Conservation (phyloP, 2,888 invertebrate genomes). For the Coelogynopora nodosa region DNA sequence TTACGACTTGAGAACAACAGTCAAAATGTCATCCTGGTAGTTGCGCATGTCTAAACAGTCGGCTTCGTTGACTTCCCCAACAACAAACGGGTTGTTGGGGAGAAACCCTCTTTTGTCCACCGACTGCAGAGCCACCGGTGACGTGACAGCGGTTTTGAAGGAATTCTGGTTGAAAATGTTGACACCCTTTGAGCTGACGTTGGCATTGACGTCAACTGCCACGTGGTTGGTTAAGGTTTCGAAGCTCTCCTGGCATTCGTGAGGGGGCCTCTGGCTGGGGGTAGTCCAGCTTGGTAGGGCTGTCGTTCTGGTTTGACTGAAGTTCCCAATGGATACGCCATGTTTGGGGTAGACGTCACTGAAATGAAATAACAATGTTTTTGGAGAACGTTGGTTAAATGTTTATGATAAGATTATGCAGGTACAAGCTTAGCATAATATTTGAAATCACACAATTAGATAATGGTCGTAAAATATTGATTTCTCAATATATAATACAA, state of each 20-base stretch:
- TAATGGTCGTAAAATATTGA: no score
- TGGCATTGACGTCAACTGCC: background rate
- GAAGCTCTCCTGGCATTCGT: background rate
- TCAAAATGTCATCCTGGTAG: background rate
- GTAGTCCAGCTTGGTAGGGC: background rate
- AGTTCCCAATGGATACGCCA: constrained; percentile 26
- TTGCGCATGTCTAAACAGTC: background rate
- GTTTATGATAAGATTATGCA: no score
- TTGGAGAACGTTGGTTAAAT: no score
- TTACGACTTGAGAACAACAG: background rate
- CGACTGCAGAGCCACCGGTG: background rate
- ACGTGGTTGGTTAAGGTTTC: background rate
- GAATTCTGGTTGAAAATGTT: no score
- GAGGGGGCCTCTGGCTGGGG: background rate
- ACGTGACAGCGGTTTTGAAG: background rate
- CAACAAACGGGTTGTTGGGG: background rate
- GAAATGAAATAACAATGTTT: constrained; percentile 14
- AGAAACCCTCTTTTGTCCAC: background rate
- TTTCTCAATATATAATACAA: no score
- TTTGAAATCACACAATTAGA: no score
- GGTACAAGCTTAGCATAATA: no score
- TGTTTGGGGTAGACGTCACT: background rate
- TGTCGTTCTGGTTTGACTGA: background rate
- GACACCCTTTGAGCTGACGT: no score
- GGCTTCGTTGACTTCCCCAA: background rate